A percentile compares a stretch with the other conserved stretches of the same genome.
Conservation (phyloP, 2,888 invertebrate genomes). For the Drosophila rellima region DNA sequence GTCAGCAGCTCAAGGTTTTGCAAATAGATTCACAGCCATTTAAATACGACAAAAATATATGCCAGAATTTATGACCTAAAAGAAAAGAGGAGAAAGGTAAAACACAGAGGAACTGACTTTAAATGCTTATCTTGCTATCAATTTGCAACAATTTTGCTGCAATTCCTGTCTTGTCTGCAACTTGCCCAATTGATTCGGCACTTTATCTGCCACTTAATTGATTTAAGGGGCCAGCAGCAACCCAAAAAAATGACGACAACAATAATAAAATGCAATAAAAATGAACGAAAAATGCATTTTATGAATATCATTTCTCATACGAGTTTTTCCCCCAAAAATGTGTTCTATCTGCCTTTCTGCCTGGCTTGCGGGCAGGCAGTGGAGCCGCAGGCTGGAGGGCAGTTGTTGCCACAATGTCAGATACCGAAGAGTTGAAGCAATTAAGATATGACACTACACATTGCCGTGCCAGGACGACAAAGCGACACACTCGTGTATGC, state of each 20-base stretch:
- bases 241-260: neutral
- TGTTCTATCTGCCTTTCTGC: constrained; percentile 17
- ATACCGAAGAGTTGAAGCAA: constrained; percentile 46
- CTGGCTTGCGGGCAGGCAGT: constrained; percentile 1
- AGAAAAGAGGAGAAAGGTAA: neutral
- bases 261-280: constrained; percentile 35
- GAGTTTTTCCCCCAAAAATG: neutral
- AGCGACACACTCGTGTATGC: constrained; percentile 1
- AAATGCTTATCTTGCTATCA: constrained; percentile 29
- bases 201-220: constrained; percentile 25
- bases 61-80: constrained; percentile 15
- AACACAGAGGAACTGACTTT: constrained; percentile 12
- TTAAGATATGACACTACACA: constrained; percentile 54
- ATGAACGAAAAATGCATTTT: constrained; percentile 29
- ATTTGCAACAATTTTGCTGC: constrained; percentile 14
- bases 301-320: constrained; percentile 8
- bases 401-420: constrained; percentile 22
- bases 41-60: constrained; percentile 11
- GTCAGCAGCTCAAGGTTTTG: constrained; percentile 10
- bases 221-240: constrained; percentile 11
- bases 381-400: neutral
- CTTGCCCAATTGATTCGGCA: constrained; percentile 48
- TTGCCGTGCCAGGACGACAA: neutral
- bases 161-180: constrained; percentile 7
- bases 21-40: constrained; percentile 5